These are phyloP conservation scores for Peromyscus polionotus DNA, from an alignment of 2,113 vertebrate genomes.

Conservation along the genomic window DNA sequence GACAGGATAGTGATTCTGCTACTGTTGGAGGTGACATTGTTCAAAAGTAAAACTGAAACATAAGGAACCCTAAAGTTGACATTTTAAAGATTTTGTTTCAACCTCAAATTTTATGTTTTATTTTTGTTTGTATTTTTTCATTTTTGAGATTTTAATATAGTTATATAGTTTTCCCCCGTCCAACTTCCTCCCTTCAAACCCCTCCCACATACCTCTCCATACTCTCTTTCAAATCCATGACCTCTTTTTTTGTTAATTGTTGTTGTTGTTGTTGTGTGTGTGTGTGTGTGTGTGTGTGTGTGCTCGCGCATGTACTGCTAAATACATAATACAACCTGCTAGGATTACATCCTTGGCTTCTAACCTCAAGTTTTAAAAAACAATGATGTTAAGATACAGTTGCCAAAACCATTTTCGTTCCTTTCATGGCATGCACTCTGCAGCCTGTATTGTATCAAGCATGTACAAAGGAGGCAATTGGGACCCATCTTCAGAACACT, in stretches of 20 bases:
- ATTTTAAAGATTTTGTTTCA: constrained; percentile 79
- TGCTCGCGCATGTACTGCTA: neutral
- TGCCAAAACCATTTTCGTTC: neutral
- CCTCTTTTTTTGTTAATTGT: neutral
- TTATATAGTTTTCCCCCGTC: neutral
- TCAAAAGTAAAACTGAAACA: constrained; percentile 87
- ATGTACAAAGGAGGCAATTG: neutral
- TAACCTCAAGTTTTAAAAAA: constrained; percentile 63
- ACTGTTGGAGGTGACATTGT: constrained; percentile 68
- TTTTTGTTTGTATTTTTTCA: neutral
- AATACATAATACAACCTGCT: neutral
- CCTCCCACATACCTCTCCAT: neutral
- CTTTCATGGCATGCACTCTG: neutral
- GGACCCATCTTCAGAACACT: neutral
- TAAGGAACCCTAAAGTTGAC: constrained; percentile 70
- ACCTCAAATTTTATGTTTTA: constrained; percentile 60
- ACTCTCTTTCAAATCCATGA: neutral
- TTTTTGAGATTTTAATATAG: neutral
- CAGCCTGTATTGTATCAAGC: neutral
- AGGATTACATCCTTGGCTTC: neutral
- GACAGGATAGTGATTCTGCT: neutral
- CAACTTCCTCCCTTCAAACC: neutral
- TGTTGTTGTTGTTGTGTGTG: neutral
- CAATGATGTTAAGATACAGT: neutral
- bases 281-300: no score